A percentile compares a stretch with the other conserved stretches of the same genome.
phyloP scores from a whole-genome alignment of 2,888 invertebrate genomes.

The Leptinotarsa peninsularis region DNA sequence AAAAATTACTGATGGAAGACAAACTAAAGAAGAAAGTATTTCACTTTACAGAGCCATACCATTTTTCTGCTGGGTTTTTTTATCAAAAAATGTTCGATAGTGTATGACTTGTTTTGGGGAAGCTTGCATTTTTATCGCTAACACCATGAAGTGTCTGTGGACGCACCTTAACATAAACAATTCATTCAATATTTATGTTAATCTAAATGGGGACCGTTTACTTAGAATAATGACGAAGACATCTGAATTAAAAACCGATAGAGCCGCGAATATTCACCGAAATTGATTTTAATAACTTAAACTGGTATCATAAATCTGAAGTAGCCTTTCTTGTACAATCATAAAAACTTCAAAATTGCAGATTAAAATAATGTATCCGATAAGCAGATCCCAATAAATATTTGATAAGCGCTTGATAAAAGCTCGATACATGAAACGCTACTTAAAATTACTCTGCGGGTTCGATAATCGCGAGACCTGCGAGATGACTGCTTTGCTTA shows the following conservation, averaged over 20 bases:
- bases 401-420: conserved; percentile 66
- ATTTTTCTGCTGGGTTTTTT: no score
- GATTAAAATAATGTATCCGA: conserved; percentile 65
- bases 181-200: conserved; percentile 23
- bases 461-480: background rate
- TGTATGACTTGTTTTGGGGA: background rate
- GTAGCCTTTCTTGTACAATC: conserved; percentile 63
- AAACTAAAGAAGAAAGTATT: no score
- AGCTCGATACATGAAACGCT: conserved; percentile 65
- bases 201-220: conserved; percentile 50
- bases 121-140: background rate
- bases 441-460: conserved; percentile 62
- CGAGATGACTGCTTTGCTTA: conserved; percentile 18
- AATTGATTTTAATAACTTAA: conserved; percentile 51
- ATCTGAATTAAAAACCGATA: conserved; percentile 47
- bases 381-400: conserved; percentile 66
- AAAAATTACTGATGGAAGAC: no score
- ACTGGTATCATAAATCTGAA: conserved; percentile 57
- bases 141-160: background rate
- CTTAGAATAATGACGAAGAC: conserved; percentile 49
- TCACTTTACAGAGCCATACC: no score
- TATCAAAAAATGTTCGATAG: no score
- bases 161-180: background rate
- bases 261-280: conserved; percentile 48
- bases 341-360: conserved; percentile 65